A percentile compares a stretch with the other conserved stretches of the same genome.
Evolutionary conservation across 2,797 vertebrate genomes (phyloP).

Genomic region (Sebastes hubbsi): DNA sequence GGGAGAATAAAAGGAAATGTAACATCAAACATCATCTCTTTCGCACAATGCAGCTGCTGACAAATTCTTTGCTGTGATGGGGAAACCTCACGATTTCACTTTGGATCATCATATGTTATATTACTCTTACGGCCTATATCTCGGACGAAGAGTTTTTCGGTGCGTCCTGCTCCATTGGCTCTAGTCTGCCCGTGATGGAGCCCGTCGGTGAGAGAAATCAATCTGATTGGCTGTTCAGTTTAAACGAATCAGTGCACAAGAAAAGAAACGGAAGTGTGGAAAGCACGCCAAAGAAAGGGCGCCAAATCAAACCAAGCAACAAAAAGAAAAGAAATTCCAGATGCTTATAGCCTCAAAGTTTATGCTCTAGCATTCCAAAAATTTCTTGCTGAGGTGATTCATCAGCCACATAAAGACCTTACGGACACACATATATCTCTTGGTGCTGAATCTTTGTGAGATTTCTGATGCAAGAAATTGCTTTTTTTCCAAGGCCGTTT

Average conservation of each 20-base stretch:
- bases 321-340: neutral
- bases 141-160: no score
- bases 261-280: no score
- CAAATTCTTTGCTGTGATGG: neutral
- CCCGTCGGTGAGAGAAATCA: no score
- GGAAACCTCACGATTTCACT: neutral
- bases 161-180: no score
- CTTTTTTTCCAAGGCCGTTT: constrained; percentile 35
- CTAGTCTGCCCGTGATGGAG: no score
- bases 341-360: neutral
- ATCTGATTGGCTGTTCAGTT: no score
- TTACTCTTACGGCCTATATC: neutral
- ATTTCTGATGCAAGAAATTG: constrained; percentile 57
- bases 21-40: neutral
- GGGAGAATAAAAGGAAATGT: neutral
- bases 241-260: no score
- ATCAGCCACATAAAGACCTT: constrained; percentile 17
- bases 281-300: neutral
- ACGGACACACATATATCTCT: constrained; percentile 6
- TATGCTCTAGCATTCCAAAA: neutral
- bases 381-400: constrained; percentile 24
- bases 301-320: neutral
- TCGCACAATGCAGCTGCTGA: neutral
- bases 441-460: neutral
- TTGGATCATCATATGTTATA: neutral